phyloP scores from a whole-genome alignment of 2,113 vertebrate genomes.

The Cricetomys ansorgei region DNA sequence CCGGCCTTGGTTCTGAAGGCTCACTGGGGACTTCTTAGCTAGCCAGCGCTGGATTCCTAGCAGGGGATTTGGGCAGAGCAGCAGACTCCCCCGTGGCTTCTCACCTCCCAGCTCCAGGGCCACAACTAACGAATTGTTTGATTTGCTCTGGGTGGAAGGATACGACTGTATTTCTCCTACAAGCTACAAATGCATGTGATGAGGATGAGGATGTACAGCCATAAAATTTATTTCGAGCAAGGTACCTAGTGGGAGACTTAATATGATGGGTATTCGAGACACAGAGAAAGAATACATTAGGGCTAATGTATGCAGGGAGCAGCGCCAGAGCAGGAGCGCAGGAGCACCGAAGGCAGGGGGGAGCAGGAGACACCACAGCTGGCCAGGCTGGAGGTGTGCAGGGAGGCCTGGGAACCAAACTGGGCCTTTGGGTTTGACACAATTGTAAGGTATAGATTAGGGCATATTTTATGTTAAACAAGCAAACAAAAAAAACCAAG shows the following conservation, averaged over 20 bases:
- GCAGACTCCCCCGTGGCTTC: accelerated
- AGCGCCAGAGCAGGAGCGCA: neutral
- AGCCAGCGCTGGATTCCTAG: neutral
- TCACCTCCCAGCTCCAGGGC: neutral
- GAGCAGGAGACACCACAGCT: neutral
- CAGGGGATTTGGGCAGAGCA: no score
- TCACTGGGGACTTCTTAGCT: neutral
- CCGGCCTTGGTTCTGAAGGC: neutral
- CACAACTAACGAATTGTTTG: neutral
- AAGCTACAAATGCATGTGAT: slow-evolving; percentile 38
- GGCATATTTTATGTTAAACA: neutral
- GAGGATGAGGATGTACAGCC: slow-evolving; percentile 53
- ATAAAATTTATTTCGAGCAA: slow-evolving; percentile 79
- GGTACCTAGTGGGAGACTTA: slow-evolving; percentile 70
- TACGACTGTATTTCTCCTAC: slow-evolving; percentile 39
- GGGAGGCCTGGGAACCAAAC: neutral
- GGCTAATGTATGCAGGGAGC: slow-evolving; percentile 69
- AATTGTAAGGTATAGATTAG: neutral
- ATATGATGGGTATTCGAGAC: slow-evolving; percentile 76
- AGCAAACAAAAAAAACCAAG: no score
- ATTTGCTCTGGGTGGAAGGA: neutral
- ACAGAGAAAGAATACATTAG: slow-evolving; percentile 74
- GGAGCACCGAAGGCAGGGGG: neutral
- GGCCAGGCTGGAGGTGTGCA: neutral
- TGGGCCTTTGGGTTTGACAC: neutral